Percentiles rank a stretch among this genome's conserved stretches.
These are phyloP conservation scores for Micrasema longulum DNA, from an alignment of 1,140 invertebrate species.

Conservation along the genomic window DNA sequence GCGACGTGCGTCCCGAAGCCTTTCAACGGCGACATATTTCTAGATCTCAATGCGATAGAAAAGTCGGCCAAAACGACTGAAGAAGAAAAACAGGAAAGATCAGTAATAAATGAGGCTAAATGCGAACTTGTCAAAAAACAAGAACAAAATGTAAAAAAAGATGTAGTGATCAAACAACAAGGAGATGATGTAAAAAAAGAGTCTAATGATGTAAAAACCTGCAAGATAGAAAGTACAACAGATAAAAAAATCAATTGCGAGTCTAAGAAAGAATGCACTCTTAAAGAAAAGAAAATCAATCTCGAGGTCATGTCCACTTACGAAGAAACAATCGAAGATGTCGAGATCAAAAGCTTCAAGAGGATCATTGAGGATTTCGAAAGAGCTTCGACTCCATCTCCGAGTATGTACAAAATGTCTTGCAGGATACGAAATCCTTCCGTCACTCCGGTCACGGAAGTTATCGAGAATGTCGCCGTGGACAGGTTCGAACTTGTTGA, in stretches of 20 bases:
- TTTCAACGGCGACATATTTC: slow-evolving; percentile 43
- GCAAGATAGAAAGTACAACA: background rate
- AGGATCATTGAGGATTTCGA: slow-evolving; percentile 35
- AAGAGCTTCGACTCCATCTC: slow-evolving; percentile 25
- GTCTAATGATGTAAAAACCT: background rate
- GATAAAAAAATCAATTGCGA: slow-evolving; percentile 49
- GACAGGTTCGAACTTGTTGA: slow-evolving; percentile 26
- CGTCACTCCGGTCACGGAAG: background rate
- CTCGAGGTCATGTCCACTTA: slow-evolving; percentile 49
- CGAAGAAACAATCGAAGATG: slow-evolving; percentile 54
- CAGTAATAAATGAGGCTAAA: slow-evolving; percentile 4
- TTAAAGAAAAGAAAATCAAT: background rate
- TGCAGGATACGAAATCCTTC: slow-evolving; percentile 20
- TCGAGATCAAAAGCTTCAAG: slow-evolving; percentile 27
- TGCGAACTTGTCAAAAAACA: background rate
- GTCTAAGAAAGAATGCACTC: slow-evolving; percentile 54
- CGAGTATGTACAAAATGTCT: slow-evolving; percentile 30
- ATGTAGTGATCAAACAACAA: background rate
- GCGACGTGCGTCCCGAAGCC: background rate
- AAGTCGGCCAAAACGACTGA: slow-evolving; percentile 50
- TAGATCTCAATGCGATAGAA: slow-evolving; percentile 58
- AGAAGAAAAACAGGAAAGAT: slow-evolving; percentile 51
- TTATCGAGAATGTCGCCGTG: slow-evolving; percentile 16
- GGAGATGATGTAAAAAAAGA: background rate
- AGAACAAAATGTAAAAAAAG: background rate